Conservation (phyloP, 2,888 invertebrate genomes). For the Netelia melanura region DNA sequence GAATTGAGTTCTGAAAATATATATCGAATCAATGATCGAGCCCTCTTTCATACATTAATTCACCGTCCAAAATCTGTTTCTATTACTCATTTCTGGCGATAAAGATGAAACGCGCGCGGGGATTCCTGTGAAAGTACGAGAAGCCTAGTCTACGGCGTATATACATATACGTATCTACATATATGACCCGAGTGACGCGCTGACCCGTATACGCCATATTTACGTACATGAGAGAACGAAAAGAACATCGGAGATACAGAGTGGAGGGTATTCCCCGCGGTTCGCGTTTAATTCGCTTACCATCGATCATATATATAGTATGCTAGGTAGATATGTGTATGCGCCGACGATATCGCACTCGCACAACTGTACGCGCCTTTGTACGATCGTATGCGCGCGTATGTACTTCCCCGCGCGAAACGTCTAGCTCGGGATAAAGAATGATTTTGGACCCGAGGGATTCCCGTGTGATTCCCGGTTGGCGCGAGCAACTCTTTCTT, state of each 20-base stretch:
- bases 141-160: not conserved
- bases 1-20: conserved; percentile 90
- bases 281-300: too few relatives aligned
- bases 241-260: too few relatives aligned
- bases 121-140: not conserved
- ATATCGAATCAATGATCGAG: not conserved
- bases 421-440: not conserved
- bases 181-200: conserved; percentile 3
- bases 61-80: too few relatives aligned
- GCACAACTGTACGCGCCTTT: too few relatives aligned
- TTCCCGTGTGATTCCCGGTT: not conserved
- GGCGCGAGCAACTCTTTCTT: not conserved
- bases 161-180: not conserved
- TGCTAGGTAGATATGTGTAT: too few relatives aligned
- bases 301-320: too few relatives aligned
- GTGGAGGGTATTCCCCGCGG: too few relatives aligned
- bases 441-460: not conserved
- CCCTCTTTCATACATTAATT: too few relatives aligned
- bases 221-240: too few relatives aligned
- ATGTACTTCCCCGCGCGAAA: not conserved
- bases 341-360: too few relatives aligned
- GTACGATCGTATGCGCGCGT: not conserved
- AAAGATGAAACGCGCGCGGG: not conserved
- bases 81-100: not conserved
- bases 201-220: too few relatives aligned